Base-by-base conservation (phyloP, 64 coral and sea anemone species). In the Pocillopora verrucosa region DNA sequence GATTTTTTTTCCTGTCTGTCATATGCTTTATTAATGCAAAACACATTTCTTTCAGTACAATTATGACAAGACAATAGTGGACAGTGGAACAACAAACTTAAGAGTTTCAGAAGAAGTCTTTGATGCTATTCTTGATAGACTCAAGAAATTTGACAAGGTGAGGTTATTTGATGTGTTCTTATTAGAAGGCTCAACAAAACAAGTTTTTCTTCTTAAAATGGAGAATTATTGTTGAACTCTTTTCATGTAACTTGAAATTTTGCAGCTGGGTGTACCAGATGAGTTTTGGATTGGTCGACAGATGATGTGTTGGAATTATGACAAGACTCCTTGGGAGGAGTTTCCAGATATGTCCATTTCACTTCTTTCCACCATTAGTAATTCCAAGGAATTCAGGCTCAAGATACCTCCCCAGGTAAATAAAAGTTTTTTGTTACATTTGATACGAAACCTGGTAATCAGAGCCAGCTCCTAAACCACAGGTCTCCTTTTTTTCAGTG, bases 281-380 rank as follows among this genome's bases (percentile, higher is more conserved):
- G 97, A 95, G 34, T 99, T 99, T 78, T 99, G 97, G 97, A 92
- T 93, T 80, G 97, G 97, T 61, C 78, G 94, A 80, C 97, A 99
- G 56, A 99, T 99, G 97, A 99, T 99, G 97, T 99, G 97, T 86
- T 99, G 97, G 97, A 99, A 92, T 41, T 95, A 95, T 77, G 97
- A 95, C 91, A 93, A 91, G 60, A 99, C 97, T 1, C 97, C 97
- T 7, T 99, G 97, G 97, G 94, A 99, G 17, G 94, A 99, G 73
- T 99, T 99, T 80, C 97, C 97, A 56, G 94, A 99, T 36, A 93
- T 99, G 90, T 99, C 94, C 5, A 99, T 99, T 72, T 99, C 97
- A 34, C 88, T 99, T 38, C 87, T 99, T 13, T 95, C 91, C 13
- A 93, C 97, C 30, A 88, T 92, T 58, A 93, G 90, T 67, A 90